These are phyloP conservation scores for Pterobdella sp. DNA, from an alignment of 2,888 invertebrate genomes.

Conservation along the genomic window DNA sequence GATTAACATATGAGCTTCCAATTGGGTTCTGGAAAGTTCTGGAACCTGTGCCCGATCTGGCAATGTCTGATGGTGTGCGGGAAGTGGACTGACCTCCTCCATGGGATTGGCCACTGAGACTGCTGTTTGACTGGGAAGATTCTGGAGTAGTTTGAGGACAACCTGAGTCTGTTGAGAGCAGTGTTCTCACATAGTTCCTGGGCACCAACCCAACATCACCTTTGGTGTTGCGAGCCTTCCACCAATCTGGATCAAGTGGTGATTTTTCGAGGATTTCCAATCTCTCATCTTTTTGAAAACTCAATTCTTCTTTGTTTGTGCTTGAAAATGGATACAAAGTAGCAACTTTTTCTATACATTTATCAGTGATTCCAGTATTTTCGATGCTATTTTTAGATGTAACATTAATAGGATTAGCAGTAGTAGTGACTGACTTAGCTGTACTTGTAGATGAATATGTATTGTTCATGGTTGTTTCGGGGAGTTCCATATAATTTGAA, in stretches of 20 bases:
- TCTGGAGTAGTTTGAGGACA: constrained; percentile 43
- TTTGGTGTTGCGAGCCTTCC: constrained; percentile 82
- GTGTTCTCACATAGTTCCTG: constrained; percentile 54
- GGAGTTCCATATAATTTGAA: constrained; percentile 75
- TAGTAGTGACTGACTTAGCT: background rate
- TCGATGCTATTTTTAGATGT: background rate
- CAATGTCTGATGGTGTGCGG: constrained; percentile 36
- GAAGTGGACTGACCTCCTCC: constrained; percentile 34
- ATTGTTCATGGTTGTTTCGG: constrained; percentile 31
- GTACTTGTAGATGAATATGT: constrained; percentile 20
- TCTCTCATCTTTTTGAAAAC: constrained; percentile 89
- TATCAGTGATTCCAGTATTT: constrained; percentile 7
- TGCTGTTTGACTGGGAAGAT: constrained; percentile 47
- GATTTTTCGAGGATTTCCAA: constrained; percentile 92
- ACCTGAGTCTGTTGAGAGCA: constrained; percentile 40
- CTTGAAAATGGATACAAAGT: constrained; percentile 76
- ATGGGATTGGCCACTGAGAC: constrained; percentile 39
- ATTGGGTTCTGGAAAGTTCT: constrained; percentile 20
- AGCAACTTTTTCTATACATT: constrained; percentile 75
- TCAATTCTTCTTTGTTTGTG: constrained; percentile 73
- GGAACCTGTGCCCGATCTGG: constrained; percentile 19
- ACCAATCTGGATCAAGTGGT: constrained; percentile 96
- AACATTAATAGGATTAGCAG: background rate
- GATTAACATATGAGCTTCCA: constrained; percentile 45
- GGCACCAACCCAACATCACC: constrained; percentile 92